phyloP scores from a whole-genome alignment of 2,113 vertebrate species.

The Xenus cinereus region DNA sequence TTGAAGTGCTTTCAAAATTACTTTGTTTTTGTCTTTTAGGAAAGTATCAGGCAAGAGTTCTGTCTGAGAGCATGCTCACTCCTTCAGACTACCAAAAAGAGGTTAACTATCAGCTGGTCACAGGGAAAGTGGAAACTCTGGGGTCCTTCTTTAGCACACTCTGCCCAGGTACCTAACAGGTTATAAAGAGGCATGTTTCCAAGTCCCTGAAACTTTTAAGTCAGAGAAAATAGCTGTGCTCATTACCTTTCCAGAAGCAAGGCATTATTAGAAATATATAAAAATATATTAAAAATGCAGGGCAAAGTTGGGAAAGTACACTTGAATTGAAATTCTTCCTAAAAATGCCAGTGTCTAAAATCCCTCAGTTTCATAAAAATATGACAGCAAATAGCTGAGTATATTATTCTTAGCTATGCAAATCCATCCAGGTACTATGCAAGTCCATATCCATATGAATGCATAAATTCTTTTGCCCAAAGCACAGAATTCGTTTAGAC shows the following conservation, averaged over 20 bases:
- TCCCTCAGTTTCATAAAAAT: background rate
- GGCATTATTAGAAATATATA: background rate
- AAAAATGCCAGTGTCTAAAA: background rate
- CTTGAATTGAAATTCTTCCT: background rate
- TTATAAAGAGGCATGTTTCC: background rate
- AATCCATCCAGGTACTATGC: background rate
- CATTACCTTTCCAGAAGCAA: background rate
- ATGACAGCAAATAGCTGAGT: background rate
- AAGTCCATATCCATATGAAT: background rate
- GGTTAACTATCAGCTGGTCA: slow-evolving; percentile 87
- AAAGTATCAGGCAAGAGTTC: slow-evolving; percentile 90
- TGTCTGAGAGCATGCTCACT: slow-evolving; percentile 89
- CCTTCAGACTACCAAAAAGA: slow-evolving; percentile 88
- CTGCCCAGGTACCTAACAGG: slow-evolving; percentile 81
- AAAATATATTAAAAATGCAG: background rate
- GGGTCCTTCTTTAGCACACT: slow-evolving; percentile 87
- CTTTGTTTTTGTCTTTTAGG: slow-evolving; percentile 73
- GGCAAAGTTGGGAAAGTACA: background rate
- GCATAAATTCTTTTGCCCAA: background rate
- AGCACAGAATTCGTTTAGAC: background rate
- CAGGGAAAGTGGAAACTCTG: slow-evolving; percentile 85
- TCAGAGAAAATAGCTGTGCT: background rate
- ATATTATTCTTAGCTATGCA: background rate
- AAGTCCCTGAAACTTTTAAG: background rate
- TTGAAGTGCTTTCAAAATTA: background rate